A percentile compares a stretch with the other conserved stretches of the same genome.
These are phyloP conservation scores for Lepus americanus DNA, from an alignment of 2,113 vertebrate genomes.

Conservation along the genomic window DNA sequence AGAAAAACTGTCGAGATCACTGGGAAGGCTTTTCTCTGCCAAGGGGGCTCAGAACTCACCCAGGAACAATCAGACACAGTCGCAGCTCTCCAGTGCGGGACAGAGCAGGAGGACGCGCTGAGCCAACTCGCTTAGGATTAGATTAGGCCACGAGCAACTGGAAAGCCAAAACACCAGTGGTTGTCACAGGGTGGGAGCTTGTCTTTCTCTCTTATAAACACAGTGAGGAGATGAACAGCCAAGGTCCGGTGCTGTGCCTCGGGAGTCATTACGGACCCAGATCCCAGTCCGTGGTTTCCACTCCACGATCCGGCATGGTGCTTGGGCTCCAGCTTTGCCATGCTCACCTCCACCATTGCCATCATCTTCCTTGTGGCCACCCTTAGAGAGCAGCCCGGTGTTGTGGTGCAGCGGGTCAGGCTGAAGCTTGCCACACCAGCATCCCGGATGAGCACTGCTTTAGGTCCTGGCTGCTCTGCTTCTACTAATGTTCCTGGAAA, in stretches of 20 bases:
- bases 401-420: too few species aligned
- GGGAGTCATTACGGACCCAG: not conserved
- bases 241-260: not conserved
- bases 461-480: too few species aligned
- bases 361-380: not conserved
- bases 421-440: too few species aligned
- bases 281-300: not conserved
- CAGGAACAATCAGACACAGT: not conserved
- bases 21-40: not conserved
- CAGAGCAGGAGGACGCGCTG: not conserved
- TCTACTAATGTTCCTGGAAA: too few species aligned
- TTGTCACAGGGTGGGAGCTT: not conserved
- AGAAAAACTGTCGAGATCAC: not conserved
- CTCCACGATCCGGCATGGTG: not conserved
- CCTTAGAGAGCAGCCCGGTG: not conserved
- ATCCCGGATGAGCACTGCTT: too few species aligned
- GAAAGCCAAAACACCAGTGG: not conserved
- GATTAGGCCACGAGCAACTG: not conserved
- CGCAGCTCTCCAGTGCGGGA: not conserved
- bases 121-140: not conserved
- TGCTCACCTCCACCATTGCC: not conserved
- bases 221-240: not conserved
- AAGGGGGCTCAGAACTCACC: not conserved
- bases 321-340: not conserved
- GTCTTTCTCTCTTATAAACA: not conserved